Evolutionary conservation across 1,140 invertebrate genomes (phyloP).

Genomic region (Drosophila melanica): DNA sequence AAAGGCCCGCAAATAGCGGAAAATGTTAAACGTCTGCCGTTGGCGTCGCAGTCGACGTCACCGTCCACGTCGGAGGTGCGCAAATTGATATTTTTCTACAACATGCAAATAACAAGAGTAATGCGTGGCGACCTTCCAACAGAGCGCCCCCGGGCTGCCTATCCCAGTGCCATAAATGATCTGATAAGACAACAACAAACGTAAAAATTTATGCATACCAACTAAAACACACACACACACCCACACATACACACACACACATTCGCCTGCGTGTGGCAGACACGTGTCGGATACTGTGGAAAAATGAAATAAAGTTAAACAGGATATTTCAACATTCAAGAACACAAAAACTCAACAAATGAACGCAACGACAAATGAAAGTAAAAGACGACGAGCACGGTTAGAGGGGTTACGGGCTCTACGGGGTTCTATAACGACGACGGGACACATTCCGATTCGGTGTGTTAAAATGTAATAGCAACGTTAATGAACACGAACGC

Average conservation of each 20-base stretch:
- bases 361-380: slow-evolving; percentile 69
- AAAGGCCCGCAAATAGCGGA: slow-evolving; percentile 78
- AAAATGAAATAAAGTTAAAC: slow-evolving; percentile 83
- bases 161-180: slow-evolving; percentile 66
- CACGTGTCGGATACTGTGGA: slow-evolving; percentile 80
- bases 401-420: not conserved
- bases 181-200: slow-evolving; percentile 82
- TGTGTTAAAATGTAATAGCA: slow-evolving; percentile 82
- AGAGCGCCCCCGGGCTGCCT: not conserved
- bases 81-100: slow-evolving; percentile 82
- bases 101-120: slow-evolving; percentile 80
- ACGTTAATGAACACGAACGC: slow-evolving; percentile 81
- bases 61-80: slow-evolving; percentile 67
- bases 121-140: slow-evolving; percentile 51
- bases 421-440: slow-evolving; percentile 11
- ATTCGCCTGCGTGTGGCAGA: slow-evolving; percentile 36
- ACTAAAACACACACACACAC: slow-evolving; percentile 65
- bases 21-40: slow-evolving; percentile 74
- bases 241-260: slow-evolving; percentile 37
- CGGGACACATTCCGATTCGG: slow-evolving; percentile 79
- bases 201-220: slow-evolving; percentile 81
- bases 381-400: slow-evolving; percentile 48
- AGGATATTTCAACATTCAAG: slow-evolving; percentile 77
- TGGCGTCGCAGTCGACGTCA: slow-evolving; percentile 14
- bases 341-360: slow-evolving; percentile 58